Conservation (phyloP, 2,888 invertebrate species). For the Hetaerina titia region DNA sequence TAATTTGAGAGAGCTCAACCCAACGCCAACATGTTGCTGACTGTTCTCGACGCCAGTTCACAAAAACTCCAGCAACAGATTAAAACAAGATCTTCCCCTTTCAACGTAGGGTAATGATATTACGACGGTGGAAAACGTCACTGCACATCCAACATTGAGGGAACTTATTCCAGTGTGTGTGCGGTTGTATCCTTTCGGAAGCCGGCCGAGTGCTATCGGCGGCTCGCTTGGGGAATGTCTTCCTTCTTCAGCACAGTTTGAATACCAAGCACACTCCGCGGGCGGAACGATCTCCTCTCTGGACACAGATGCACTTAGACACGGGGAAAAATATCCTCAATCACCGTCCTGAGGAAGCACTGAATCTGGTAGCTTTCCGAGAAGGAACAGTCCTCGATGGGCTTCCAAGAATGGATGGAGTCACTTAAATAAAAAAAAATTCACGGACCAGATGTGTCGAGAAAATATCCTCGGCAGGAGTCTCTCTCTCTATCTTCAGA, state of each 20-base stretch:
- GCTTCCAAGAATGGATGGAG: neutral
- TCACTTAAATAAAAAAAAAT: neutral
- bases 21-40: conserved; percentile 44
- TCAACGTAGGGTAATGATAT: neutral
- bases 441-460: neutral
- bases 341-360: neutral
- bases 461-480: neutral
- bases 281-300: neutral
- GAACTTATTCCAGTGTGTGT: neutral
- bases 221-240: neutral
- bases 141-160: conserved; percentile 32
- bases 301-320: neutral
- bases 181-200: neutral
- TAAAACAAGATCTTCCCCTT: neutral
- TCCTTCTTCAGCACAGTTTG: neutral
- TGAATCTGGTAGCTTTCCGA: neutral
- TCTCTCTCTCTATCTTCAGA: neutral
- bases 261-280: neutral
- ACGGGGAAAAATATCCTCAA: neutral
- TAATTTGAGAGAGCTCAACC: conserved; percentile 11
- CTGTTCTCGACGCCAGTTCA: conserved; percentile 58
- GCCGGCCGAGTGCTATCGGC: neutral
- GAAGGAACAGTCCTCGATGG: neutral
- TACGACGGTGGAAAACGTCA: neutral
- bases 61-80: neutral